Base-by-base conservation (phyloP, 2,113 vertebrate genomes). In the Fregata magnificens region DNA sequence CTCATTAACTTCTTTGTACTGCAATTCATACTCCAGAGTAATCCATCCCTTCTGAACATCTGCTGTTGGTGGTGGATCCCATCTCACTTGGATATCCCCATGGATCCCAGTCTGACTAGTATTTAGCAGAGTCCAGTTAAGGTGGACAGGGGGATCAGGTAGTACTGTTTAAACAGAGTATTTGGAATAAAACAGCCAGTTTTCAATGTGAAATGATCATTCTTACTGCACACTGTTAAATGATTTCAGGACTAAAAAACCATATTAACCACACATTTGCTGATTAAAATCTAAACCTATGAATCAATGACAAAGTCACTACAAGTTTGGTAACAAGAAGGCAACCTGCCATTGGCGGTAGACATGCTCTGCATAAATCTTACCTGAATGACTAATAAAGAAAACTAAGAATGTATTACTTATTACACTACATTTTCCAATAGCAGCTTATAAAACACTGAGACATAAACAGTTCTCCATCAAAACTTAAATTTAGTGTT, bases 61-160 rank as follows among this genome's bases (percentile, higher is more conserved):
- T 74, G 99, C 99, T 50, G 98, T 98, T 91, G 98, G 98, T 11
- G 99, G 99, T 11, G 99, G 98, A 69, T 99, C 98, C 99, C 99
- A 99, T 90, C 95, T 98, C 88, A 99, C 98, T 94, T 99, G 98
- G 71, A 99, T 98, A 95, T 99, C 99, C 56, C 98, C 99, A 88
- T 98, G 98, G 82, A 99, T 96, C 49, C 98, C 98, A 2, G 99
- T 99, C 55, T 98, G 98, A 94, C 99, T 99, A 85, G 98, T 85
- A 82, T 99, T 99, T 95, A 99, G 97, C 89, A 99, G 95, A 77
- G 99, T 99, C 99, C 99, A 99, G 98, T 99, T 99, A 93, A 99
- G 98, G 52, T 97, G 97, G 72, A 99, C 93, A 22, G 99, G 99
- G 45, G 99, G 99, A 89, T 99, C 99, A 36, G 99, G 99, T 96